Base-by-base conservation (phyloP, 2,888 invertebrate species). In the Aphodius granarius region DNA sequence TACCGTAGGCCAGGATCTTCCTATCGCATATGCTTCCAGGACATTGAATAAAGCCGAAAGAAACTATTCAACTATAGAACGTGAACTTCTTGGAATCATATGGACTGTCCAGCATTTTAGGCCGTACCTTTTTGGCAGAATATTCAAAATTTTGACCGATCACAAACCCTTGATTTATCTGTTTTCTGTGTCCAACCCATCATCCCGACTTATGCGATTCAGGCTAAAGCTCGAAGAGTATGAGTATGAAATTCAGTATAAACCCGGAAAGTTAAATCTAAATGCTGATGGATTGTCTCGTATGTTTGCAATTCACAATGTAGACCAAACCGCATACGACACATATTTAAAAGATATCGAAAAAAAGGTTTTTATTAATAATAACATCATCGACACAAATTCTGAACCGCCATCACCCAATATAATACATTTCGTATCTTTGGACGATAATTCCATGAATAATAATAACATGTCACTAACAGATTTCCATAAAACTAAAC, bases 241-340 rank as follows among this genome's bases (percentile, higher is more conserved):
- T 20, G 71, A 73, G 18, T 77, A 77, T 19, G 65, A 75, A 63
- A 77, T 77, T 13, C 43, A 19, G 15, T 72, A 77, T 63, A 73
- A 73, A 73, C 64, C 63, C 18, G 77, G 75, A 16, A 73, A 65
- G 43, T 16, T 18, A 71, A 77, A 77, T 75, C 43, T 16, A 65
- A 77, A 77, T 43, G 77, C 75, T 0, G 75, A 75, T 68, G 65
- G 74, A 43, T 65, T 75, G 19, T 73, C 73, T 17, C 75, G 77
- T 19, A 72, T 76, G 64, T 64, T 17, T 18, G 18, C 16, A 64
- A 17, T 64, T 17, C 16, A 64, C 64, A 18, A 64, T 17, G 18
- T 64, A 17, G 16, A 64, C 13, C 16, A 15, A 23, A 23, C 22
- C 16, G 17, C 22, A 16, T 43, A 43, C 43, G 22, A 22, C 62